Evolutionary conservation across 1,140 invertebrate species (phyloP).

Genomic region (Drosophila sechellia): DNA sequence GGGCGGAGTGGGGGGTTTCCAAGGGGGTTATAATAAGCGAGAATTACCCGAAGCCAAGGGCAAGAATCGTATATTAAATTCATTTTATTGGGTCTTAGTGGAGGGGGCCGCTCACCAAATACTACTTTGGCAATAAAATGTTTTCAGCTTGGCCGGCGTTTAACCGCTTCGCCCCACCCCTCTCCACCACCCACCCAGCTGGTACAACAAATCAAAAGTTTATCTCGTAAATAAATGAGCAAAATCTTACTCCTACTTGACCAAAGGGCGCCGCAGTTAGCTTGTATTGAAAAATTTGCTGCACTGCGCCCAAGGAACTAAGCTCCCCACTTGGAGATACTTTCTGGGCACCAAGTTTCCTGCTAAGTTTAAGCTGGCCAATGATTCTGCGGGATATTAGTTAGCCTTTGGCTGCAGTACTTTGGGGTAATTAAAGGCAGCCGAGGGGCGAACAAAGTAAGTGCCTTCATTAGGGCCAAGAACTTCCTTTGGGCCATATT

Average conservation of each 20-base stretch:
- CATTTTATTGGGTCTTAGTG: constrained; percentile 46
- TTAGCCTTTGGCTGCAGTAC: constrained; percentile 35
- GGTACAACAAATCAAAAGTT: constrained; percentile 75
- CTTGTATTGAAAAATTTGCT: constrained; percentile 42
- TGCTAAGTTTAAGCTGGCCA: constrained; percentile 22
- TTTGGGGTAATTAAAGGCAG: constrained; percentile 58
- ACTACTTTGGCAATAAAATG: constrained; percentile 72
- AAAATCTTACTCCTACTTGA: constrained; percentile 47
- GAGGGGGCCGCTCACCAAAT: constrained; percentile 37
- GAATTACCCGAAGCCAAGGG: constrained; percentile 55
- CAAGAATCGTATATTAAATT: constrained; percentile 65
- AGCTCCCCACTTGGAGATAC: constrained; percentile 7
- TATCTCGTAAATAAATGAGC: constrained; percentile 79
- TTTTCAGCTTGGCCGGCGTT: constrained; percentile 28
- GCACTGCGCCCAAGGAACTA: constrained; percentile 1
- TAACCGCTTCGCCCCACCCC: not conserved
- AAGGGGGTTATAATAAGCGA: constrained; percentile 44
- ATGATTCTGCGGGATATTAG: constrained; percentile 33
- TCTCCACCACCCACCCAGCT: constrained; percentile 11
- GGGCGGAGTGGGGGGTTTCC: not conserved
- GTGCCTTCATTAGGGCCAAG: constrained; percentile 24
- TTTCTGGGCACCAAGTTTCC: not conserved
- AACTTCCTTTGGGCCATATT: constrained; percentile 1
- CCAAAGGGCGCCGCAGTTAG: constrained; percentile 26
- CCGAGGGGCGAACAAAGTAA: constrained; percentile 11